Base-by-base conservation (phyloP, 2,797 vertebrate genomes). In the Enteromius radiatus region DNA sequence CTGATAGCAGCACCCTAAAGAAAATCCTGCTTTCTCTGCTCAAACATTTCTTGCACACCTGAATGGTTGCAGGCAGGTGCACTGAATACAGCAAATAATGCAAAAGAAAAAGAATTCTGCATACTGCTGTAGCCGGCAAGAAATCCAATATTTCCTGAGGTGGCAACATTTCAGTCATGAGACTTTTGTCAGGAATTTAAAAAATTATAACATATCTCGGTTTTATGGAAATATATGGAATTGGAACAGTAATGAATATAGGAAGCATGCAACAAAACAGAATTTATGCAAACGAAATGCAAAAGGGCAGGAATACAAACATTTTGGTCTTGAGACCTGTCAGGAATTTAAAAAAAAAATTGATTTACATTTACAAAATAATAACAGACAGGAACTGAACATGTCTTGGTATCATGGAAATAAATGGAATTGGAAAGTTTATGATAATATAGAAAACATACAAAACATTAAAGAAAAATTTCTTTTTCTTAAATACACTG, bases 31-130 rank as follows among this genome's bases (percentile, higher is more conserved):
- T 56, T 71, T 63, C 75, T 47, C 4, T n/a, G 47, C 15, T 45
- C 11, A 45, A 45, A 47, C 59, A 61, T 11, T 41, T 21, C 26
- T 21, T n/a, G 41, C 59, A 64, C 59, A 64, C 75, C 41, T 64
- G 59, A 45, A 77, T 47, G 28, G 26, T 45, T 45, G 23, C 56
- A 47, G 38, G 75, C 75, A 77, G 59, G 59, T 77, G 75, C 6
- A 26, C 12, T 33, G 5, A 11, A 64, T 47, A 45, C 1, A 77
- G 38, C 19, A 77, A 31, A 64, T 63, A n/a, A 28, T 63, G 38
- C 56, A 31, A 28, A 61, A 41, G 1, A 45, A 54, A 73, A 73
- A 54, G 28, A 26, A 45, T 4, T 21, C 52, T 76, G 56, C 17
- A 19, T 77, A 77, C 21, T 56, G 33, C 49, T 23, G 49, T 75